Percentiles rank a stretch among this genome's conserved stretches.
phyloP scores from a whole-genome alignment of 2,888 invertebrate species.

The Phengaris alcon region DNA sequence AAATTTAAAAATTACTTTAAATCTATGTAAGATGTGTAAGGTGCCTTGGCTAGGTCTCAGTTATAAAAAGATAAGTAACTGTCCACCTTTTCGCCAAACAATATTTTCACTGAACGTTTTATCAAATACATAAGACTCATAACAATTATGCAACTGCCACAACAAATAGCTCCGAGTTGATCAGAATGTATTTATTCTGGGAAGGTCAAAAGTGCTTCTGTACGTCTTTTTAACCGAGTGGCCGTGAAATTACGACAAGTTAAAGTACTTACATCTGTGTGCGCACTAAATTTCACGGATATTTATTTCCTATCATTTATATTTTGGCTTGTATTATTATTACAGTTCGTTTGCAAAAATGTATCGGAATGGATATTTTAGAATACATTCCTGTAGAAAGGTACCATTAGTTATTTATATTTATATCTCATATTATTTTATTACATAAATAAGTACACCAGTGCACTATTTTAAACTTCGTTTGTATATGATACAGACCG shows the following conservation, averaged over 20 bases:
- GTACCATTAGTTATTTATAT: too few relatives aligned
- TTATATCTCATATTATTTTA: too few relatives aligned
- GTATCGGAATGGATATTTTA: neutral
- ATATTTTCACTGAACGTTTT: too few relatives aligned
- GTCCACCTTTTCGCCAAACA: too few relatives aligned
- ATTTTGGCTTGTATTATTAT: neutral
- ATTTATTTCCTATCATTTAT: conserved; percentile 5
- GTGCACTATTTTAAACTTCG: neutral
- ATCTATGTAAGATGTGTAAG: too few relatives aligned
- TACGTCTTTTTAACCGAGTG: conserved; percentile 34
- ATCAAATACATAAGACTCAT: neutral
- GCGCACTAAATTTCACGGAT: conserved; percentile 12
- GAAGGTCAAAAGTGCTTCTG: conserved; percentile 30
- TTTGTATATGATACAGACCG: neutral
- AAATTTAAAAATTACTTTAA: too few relatives aligned
- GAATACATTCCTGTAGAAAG: too few relatives aligned
- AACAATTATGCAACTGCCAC: neutral
- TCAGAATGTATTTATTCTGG: conserved; percentile 9
- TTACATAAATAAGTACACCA: neutral
- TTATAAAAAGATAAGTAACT: too few relatives aligned
- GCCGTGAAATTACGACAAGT: conserved; percentile 36
- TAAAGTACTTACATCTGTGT: conserved; percentile 19
- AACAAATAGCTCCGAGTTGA: neutral
- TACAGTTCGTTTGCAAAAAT: neutral
- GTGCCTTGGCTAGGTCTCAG: too few relatives aligned